Evolutionary conservation across 1,140 invertebrate species (phyloP).

Genomic region (Lineus longissimus): DNA sequence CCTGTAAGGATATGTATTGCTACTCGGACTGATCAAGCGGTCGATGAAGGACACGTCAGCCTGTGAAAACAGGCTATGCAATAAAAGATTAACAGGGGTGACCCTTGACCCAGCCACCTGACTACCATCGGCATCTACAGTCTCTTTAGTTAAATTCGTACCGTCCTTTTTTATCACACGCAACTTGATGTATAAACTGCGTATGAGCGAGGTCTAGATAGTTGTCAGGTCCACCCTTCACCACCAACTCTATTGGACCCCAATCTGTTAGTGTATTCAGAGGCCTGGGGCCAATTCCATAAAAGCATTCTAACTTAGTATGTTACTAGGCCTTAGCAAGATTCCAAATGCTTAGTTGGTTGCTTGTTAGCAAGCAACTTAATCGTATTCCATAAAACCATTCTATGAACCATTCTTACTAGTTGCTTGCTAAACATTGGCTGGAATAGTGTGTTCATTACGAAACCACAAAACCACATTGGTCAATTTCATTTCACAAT

Average conservation of each 20-base stretch:
- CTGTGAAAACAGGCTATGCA: not conserved
- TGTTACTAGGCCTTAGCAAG: too few relatives aligned
- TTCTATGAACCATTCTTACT: too few relatives aligned
- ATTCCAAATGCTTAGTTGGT: too few relatives aligned
- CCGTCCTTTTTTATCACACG: not conserved
- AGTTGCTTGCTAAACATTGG: too few relatives aligned
- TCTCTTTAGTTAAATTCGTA: not conserved
- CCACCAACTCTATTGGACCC: not conserved
- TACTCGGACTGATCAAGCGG: not conserved
- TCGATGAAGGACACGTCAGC: not conserved
- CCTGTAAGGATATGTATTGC: not conserved
- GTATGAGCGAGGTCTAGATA: constrained; percentile 1
- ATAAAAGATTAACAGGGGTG: not conserved
- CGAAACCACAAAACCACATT: too few relatives aligned
- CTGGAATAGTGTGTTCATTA: too few relatives aligned
- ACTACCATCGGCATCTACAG: not conserved
- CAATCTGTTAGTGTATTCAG: not conserved
- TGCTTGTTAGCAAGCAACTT: too few relatives aligned
- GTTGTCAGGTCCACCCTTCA: not conserved
- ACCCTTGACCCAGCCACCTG: not conserved
- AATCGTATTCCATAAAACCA: too few relatives aligned
- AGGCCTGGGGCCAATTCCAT: too few relatives aligned
- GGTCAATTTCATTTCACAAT: too few relatives aligned
- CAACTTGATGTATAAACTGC: not conserved
- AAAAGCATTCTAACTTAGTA: too few relatives aligned